These are phyloP conservation scores for Onychomys leucogaster DNA, from an alignment of 2,797 vertebrate genomes.

Conservation along the genomic window DNA sequence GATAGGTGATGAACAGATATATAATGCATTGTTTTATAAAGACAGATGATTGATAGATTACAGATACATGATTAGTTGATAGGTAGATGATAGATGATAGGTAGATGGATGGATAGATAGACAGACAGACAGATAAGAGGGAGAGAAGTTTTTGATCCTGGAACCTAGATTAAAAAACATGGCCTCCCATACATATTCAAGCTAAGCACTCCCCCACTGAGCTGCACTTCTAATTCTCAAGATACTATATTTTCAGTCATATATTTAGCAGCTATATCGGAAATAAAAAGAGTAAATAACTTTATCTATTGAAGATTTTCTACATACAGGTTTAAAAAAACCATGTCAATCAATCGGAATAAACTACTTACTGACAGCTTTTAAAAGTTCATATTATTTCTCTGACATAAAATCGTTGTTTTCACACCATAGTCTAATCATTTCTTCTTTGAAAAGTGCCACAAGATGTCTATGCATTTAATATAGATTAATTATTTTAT, in stretches of 20 bases:
- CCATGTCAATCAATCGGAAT: slow-evolving; percentile 63
- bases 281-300: slow-evolving; percentile 57
- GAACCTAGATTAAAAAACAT: background rate
- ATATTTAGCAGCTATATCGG: background rate
- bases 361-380: slow-evolving; percentile 62
- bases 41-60: background rate
- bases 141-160: background rate
- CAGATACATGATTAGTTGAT: background rate
- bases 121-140: background rate
- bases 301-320: slow-evolving; percentile 53
- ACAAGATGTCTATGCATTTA: slow-evolving; percentile 15
- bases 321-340: slow-evolving; percentile 69
- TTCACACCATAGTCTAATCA: background rate
- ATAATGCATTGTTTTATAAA: no score
- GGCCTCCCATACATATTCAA: background rate
- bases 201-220: no score
- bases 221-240: background rate
- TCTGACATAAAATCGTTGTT: slow-evolving; percentile 64
- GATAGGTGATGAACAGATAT: no score
- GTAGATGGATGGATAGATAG: background rate
- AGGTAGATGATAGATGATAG: background rate
- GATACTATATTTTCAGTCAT: slow-evolving; percentile 10
- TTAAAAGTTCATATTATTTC: slow-evolving; percentile 63
- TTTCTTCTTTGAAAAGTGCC: slow-evolving; percentile 54
- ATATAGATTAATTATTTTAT: slow-evolving; percentile 9